Percentiles rank a stretch among this genome's conserved stretches.
Evolutionary conservation across 2,113 vertebrate species (phyloP).

Genomic region (Arenaria interpres): DNA sequence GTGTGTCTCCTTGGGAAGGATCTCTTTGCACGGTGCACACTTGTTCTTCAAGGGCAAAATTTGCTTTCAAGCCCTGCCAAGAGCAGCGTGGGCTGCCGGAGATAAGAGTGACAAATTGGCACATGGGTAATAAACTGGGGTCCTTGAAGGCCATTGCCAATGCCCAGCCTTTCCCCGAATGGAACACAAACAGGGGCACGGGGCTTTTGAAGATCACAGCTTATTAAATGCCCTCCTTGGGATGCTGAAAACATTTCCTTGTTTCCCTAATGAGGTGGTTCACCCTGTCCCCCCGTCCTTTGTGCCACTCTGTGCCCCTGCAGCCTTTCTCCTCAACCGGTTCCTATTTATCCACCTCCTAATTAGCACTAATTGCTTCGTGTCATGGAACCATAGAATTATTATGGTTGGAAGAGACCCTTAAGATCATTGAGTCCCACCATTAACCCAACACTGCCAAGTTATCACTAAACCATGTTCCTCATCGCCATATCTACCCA

Average conservation of each 20-base stretch:
- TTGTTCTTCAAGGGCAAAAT: background rate
- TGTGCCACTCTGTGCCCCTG: background rate
- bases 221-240: background rate
- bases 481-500: background rate
- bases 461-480: background rate
- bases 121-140: background rate
- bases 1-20: background rate
- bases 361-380: background rate
- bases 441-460: background rate
- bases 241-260: background rate
- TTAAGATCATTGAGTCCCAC: background rate
- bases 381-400: background rate
- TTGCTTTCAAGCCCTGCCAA: background rate
- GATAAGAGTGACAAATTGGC: background rate
- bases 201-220: background rate
- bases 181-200: background rate
- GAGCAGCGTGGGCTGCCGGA: background rate
- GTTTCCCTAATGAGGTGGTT: background rate
- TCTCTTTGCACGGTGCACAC: background rate
- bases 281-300: background rate
- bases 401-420: background rate
- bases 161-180: background rate
- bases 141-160: accelerated
- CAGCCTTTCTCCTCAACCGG: background rate
- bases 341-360: background rate